Evolutionary conservation across 2,888 invertebrate genomes (phyloP).

Genomic region (Ennomos quercinarius): DNA sequence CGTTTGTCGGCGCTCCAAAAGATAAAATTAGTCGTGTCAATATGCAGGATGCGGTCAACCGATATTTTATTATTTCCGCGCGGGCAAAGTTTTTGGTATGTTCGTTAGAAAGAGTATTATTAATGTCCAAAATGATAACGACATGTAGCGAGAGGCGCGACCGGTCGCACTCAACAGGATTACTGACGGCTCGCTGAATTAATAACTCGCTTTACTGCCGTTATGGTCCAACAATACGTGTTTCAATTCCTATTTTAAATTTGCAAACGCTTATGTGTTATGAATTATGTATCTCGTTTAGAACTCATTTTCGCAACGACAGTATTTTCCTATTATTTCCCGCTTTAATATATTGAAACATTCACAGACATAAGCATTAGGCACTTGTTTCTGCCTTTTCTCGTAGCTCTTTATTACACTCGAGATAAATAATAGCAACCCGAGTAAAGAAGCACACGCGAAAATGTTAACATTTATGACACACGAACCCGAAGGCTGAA

Average conservation of each 20-base stretch:
- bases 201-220: conserved; percentile 64
- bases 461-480: conserved; percentile 45
- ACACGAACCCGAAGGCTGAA: conserved; percentile 43
- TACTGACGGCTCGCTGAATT: conserved; percentile 70
- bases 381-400: conserved; percentile 36
- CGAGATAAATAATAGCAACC: conserved; percentile 40
- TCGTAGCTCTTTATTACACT: conserved; percentile 39
- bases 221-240: conserved; percentile 56
- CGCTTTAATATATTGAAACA: conserved; percentile 25
- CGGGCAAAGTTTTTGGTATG: conserved; percentile 61
- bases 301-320: conserved; percentile 38
- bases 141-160: conserved; percentile 56
- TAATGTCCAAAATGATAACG: conserved; percentile 77
- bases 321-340: conserved; percentile 32
- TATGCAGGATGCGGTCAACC: conserved; percentile 55
- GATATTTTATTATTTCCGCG: conserved; percentile 67
- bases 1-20: conserved; percentile 28
- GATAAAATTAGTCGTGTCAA: conserved; percentile 67
- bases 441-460: conserved; percentile 36
- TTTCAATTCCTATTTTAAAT: conserved; percentile 66
- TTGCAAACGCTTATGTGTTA: conserved; percentile 53
- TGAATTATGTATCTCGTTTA: conserved; percentile 51
- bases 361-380: conserved; percentile 36
- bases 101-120: conserved; percentile 72
- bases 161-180: conserved; percentile 54